Conservation (phyloP, 2,797 vertebrate genomes). For the Protonibea diacanthus region DNA sequence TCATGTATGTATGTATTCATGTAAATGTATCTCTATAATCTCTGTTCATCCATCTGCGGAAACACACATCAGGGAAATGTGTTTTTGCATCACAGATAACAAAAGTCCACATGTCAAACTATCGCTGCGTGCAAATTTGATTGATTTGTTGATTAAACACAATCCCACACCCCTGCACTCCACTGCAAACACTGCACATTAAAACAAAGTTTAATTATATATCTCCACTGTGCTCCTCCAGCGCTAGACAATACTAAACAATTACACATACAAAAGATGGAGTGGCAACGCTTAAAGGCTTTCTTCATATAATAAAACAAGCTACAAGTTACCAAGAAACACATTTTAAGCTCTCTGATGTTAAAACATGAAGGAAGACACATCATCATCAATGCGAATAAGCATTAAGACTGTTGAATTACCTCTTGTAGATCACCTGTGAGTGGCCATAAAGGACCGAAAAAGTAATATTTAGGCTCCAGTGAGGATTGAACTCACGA, state of each 20-base stretch:
- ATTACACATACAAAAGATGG: neutral
- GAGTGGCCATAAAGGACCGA: rapidly evolving
- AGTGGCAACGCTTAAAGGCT: neutral
- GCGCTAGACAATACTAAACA: neutral
- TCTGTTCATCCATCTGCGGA: neutral
- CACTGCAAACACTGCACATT: neutral
- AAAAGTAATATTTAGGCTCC: slow-evolving; percentile 9
- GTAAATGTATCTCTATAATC: slow-evolving; percentile 1
- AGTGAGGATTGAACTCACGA: slow-evolving; percentile 68
- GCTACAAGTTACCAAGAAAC: neutral
- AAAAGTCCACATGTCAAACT: neutral
- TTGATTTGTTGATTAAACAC: slow-evolving; percentile 1
- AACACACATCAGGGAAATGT: neutral
- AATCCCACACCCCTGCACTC: neutral
- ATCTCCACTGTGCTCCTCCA: neutral
- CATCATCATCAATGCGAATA: too few relatives aligned
- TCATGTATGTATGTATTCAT: slow-evolving; percentile 1
- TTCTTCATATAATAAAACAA: neutral
- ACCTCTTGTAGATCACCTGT: neutral
- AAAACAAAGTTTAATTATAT: neutral
- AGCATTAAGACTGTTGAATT: neutral
- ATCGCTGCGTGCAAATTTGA: neutral
- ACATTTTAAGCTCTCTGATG: neutral
- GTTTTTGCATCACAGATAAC: slow-evolving; percentile 3
- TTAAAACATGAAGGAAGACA: too few relatives aligned